Percentiles rank a stretch among this genome's conserved stretches.
Conservation (phyloP, 2,113 vertebrate species). For the Syngnathoides biaculeatus region DNA sequence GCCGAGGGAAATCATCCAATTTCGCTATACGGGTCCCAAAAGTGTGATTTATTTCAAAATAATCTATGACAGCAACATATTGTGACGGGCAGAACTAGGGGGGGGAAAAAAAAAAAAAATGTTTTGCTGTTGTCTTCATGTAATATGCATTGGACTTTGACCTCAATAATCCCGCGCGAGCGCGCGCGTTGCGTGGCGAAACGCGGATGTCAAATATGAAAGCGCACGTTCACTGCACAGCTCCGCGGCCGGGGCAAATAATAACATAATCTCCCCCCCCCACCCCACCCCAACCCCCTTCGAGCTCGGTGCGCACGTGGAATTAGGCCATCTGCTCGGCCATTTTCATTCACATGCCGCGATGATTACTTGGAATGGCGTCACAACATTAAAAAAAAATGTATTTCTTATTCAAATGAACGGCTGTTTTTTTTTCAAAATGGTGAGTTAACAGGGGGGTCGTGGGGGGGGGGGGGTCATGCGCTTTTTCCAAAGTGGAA, state of each 20-base stretch:
- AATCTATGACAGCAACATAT: neutral
- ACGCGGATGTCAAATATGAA: slow-evolving; percentile 29
- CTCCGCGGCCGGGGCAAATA: slow-evolving; percentile 11
- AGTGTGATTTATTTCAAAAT: neutral
- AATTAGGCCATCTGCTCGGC: neutral
- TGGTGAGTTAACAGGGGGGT: neutral
- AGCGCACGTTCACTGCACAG: slow-evolving; percentile 25
- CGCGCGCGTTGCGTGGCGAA: slow-evolving; percentile 32
- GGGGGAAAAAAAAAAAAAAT: neutral
- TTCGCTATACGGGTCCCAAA: too few species aligned
- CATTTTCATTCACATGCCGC: slow-evolving; percentile 3
- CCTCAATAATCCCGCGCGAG: slow-evolving; percentile 34
- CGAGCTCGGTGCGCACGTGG: slow-evolving; percentile 16
- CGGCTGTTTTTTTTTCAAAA: neutral
- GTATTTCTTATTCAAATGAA: neutral
- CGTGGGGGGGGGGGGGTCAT: too few species aligned
- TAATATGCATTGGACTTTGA: slow-evolving; percentile 50
- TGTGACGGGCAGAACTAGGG: neutral
- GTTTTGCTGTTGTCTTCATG: slow-evolving; percentile 30
- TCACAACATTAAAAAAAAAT: neutral
- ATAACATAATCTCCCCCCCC: slow-evolving; percentile 18
- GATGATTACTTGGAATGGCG: neutral
- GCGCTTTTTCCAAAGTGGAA: neutral
- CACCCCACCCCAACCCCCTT: too few species aligned
- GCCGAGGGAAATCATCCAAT: too few species aligned